Base-by-base conservation (phyloP, 2,888 invertebrate species). In the Sericinus montela region DNA sequence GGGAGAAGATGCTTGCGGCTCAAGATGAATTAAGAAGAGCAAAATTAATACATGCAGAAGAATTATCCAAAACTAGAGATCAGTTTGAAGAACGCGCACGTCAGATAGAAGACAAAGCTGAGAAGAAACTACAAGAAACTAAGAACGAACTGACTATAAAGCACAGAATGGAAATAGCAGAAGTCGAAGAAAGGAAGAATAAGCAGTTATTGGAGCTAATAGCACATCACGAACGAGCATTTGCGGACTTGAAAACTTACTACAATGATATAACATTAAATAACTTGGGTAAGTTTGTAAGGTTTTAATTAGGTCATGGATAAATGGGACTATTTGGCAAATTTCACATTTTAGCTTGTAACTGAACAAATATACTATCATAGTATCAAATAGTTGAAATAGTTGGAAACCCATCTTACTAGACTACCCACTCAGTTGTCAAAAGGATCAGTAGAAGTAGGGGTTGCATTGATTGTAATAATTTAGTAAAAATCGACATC, bases 201-300 rank as follows among this genome's bases (percentile, higher is more conserved):
- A 92, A 92, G 43, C 97, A 97, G 71, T 92, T 98, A 3, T 91
- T 93, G 8, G 93, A 93, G 32, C 80, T 98, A 52, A 95, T 95
- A 56, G 90, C 91, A 29, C 93, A 94, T 65, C 97, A 98, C 68
- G 96, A 97, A 55, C 92, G 92, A 60, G 94, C 96, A 0, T 96
- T 97, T 72, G 91, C 92, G 36, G 96, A 98, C 73, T 93, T 98
- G 84, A 98, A 97, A 75, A 95, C 94, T 76, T 98, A 98, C 81
- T 98, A 98, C 70, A 97, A 97, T 67, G 97, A 98, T 65, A 97
- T 98, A 45, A 97, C 97, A 0, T 86, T 97, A 10, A 98, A 98
- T 75, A 98, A 98, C 80, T 89, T 98, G 57, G 95, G 97, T 82
- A 55, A 63, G 68, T 49, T 10, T 41, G 11, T 32, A 4, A 19